Evolutionary conservation across 2,113 vertebrate species (phyloP), one percentile per base, ranked within the genome.

Genomic region (Urocolius indicus): DNA sequence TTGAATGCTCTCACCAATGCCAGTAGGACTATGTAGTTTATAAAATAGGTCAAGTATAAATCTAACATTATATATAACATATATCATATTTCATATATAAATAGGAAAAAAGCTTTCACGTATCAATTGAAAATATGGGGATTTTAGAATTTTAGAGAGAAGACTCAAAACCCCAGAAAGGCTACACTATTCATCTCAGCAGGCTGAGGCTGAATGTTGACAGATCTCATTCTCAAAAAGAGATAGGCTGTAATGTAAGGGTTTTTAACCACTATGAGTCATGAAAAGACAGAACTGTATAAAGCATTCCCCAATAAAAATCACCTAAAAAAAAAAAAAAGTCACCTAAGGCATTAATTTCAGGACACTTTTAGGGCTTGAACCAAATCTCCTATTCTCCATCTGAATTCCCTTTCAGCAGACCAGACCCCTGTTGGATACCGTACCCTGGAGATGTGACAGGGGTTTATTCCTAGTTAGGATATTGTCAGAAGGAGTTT

Each of bases 341-440:
- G 20, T 83, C 52, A 92, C 22, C 55, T 65, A 91, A 90, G 65
- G 62, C 52, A 76, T 79, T 84, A 71, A 71, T 74, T 95, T 92
- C 32, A 90, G 52, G 14, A 43, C 21, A 77, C 34, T 38, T 93
- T 87, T 75, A 74, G 57, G 77, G 43, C 7, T 75, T 65, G 46
- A 78, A 57, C 18, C 5, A 34, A 82, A 24, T 38, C 8, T 4
- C 34, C 13, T 83, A 5, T 54, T 75, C 65, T 76, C 36, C 65
- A 71, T 13, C 10, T 5, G 5, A 94, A 71, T 48, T 86, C 15
- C 13, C 52, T 90, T 67, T 72, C 52, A 80, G 58, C n/a, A 94
- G 68, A 61, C n/a, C 72, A 94, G 67, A 57, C 48, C 27, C 1
- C 0, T 20, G 24, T 29, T 30, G 0, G 9, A 5, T 36, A 73